Base-by-base conservation (phyloP, 2,113 vertebrate species). In the Etheostoma cragini region DNA sequence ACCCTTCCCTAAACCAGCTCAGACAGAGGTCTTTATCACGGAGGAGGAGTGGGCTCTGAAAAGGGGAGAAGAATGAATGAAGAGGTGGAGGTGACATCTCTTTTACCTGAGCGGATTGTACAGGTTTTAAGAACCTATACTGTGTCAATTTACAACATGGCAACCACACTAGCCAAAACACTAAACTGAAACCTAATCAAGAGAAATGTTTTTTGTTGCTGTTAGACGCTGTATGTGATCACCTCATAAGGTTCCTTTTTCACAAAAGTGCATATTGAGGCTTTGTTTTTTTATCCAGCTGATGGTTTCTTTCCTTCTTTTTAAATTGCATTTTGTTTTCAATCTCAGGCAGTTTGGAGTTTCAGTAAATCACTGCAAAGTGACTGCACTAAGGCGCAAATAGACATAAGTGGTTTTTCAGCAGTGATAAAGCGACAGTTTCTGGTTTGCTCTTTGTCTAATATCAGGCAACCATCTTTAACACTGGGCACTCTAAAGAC, bases 11-110 rank as follows among this genome's bases (percentile, higher is more conserved):
- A 85, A 88, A 87, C 83, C 38, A 24, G 81, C 91, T 93, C 78
- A 91, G 82, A 90, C 88, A 93, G 89, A 92, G 83, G 83, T 91
- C 91, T 93, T 90, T 87, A 92, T 90, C 86, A 86, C 78, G 15
- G 66, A 86, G 81, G 52, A 86, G 74, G 38, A 87, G 68, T 66
- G 70, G 60, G 81, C 71, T 64, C 47, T 57, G 66, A 78, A 66
- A 83, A 82, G 60, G 75, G 54, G 45, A 53, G 21, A 45, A 63
- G 50, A 84, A 62, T 84, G 61, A 86, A 74, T 72, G 52, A 81
- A 78, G 71, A 86, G 54, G 63, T 46, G 33, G 13, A 66, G 56
- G 73, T 64, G 52, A 67, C 53, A 74, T 70, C 7, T 89, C 46
- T 65, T 73, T 80, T 62, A 73, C 84, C 68, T 63, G 8, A 52